Base-by-base conservation (phyloP, 2,797 vertebrate species). In the Thunnus albacares region DNA sequence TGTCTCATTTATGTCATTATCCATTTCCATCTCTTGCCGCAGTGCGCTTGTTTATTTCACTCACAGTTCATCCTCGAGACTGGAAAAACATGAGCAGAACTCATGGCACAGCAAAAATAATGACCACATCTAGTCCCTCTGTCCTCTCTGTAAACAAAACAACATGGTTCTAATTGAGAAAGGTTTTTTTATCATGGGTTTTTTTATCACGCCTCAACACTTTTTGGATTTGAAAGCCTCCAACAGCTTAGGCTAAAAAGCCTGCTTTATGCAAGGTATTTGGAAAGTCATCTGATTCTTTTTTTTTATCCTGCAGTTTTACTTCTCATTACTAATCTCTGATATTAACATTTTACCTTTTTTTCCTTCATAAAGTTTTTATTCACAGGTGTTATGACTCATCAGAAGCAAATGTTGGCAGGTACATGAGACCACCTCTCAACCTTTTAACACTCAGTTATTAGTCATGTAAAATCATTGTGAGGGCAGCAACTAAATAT, bases 221-320 rank as follows among this genome's bases (percentile, higher is more conserved):
- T 47, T 79, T 85, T 61, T 57, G 63, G 70, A 70, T 77, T 68
- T 74, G 14, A 70, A 82, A 58, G 38, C 14, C 56, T 82, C 62
- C 22, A 66, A 18, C 28, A 79, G 10, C 18, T 77, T 30, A 22
- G 18, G 33, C 57, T 45, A 41, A 74, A 80, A 70, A 59, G 9
- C 3, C 15, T 24, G 47, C 47, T 71, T 59, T 49, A 53, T 75
- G 24, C 63, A 41, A 66, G 30, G 53, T 70, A 65, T 77, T 62
- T 38, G 12, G 28, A 72, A 79, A 75, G 8, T 61, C 38, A 51
- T 61, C 28, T 30, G 47, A 38, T 30, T 30, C 14, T 30, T 30
- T 30, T 35, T 79, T 35, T 79, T 14, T 52, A 58, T 18, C 28
- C 26, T 53, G 1, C 38, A 73, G 35, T 9, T 41, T 84, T 70